A percentile compares a stretch with the other conserved stretches of the same genome.
Conservation (phyloP, 2,113 vertebrate species). For the Ceyx melanurus region DNA sequence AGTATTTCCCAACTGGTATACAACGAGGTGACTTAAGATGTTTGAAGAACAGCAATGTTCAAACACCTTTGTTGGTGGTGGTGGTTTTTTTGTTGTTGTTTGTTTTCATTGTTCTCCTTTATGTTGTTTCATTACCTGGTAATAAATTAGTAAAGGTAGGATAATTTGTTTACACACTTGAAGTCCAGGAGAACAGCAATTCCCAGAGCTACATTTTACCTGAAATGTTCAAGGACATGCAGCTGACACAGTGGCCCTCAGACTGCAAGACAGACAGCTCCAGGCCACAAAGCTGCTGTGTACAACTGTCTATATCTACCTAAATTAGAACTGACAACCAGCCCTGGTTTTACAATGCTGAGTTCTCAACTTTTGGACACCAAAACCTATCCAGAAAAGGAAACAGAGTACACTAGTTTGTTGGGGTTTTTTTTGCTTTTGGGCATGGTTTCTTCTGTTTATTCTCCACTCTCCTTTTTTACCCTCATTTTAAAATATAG, state of each 20-base stretch:
- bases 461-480: background rate
- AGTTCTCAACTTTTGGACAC: conserved; percentile 72
- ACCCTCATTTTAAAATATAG: background rate
- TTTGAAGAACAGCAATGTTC: conserved; percentile 1
- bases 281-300: conserved; percentile 79
- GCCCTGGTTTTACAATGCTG: conserved; percentile 66
- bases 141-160: conserved; percentile 57
- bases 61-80: background rate
- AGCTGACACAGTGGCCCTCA: conserved; percentile 73
- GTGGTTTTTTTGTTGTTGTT: background rate
- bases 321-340: conserved; percentile 84
- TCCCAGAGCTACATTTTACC: conserved; percentile 69
- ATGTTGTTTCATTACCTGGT: background rate
- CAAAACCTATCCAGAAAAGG: conserved; percentile 60
- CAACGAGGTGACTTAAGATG: background rate
- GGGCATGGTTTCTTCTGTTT: conserved; percentile 26
- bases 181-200: conserved; percentile 61
- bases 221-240: conserved; percentile 83
- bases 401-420: conserved; percentile 26
- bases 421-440: conserved; percentile 25
- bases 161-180: conserved; percentile 62
- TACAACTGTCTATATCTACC: conserved; percentile 73
- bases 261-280: conserved; percentile 78
- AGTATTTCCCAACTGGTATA: background rate
- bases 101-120: fast-evolving